A percentile compares a stretch with the other conserved stretches of the same genome.
Conservation (phyloP, 2,113 vertebrate genomes). For the Ginglymostoma cirratum region DNA sequence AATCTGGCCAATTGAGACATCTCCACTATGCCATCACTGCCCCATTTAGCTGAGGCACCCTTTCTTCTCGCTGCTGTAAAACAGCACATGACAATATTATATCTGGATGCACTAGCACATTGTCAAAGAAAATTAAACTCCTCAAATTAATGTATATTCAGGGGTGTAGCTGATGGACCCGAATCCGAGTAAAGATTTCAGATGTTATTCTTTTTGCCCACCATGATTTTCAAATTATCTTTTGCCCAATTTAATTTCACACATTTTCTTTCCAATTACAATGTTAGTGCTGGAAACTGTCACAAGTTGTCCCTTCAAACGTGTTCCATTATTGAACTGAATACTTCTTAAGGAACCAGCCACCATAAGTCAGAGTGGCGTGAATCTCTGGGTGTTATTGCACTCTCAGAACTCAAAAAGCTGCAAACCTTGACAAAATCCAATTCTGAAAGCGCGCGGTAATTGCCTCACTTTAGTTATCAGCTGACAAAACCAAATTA, state of each 20-base stretch:
- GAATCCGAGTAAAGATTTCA: background rate
- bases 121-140: background rate
- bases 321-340: background rate
- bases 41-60: too few relatives aligned
- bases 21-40: too few relatives aligned
- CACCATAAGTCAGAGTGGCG: background rate
- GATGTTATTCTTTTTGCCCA: background rate
- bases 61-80: background rate
- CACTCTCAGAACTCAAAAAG: background rate
- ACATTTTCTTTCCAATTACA: slow-evolving; percentile 10
- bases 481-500: background rate
- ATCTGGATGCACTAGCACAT: background rate
- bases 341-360: background rate
- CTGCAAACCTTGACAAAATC: background rate
- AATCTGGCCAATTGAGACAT: too few relatives aligned
- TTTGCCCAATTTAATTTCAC: background rate
- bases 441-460: too few relatives aligned
- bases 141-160: background rate
- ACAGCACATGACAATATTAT: background rate
- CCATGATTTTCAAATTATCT: background rate
- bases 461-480: background rate
- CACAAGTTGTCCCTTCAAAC: background rate
- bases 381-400: background rate
- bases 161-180: background rate
- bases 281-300: background rate